A percentile compares a stretch with the other conserved stretches of the same genome.
Conservation (phyloP, 1,140 invertebrate species). For the Meloidogyne floridensis region DNA sequence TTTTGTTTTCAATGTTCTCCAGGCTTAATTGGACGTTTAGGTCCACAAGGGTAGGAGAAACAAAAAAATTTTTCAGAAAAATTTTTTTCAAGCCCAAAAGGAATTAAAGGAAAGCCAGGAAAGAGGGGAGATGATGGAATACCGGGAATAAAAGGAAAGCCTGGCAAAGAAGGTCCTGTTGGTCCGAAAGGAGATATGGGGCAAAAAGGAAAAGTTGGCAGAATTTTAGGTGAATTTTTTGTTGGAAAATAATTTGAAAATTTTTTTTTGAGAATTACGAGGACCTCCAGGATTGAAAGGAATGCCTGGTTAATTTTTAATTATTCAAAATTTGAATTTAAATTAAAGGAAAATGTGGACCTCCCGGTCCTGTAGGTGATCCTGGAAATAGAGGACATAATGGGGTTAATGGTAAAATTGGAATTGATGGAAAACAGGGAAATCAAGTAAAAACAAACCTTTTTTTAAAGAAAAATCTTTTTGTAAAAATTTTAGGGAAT, state of each 20-base stretch:
- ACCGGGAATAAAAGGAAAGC: neutral
- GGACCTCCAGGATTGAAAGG: neutral
- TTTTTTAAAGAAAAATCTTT: neutral
- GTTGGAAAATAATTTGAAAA: neutral
- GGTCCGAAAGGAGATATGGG: neutral
- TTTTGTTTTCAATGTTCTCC: slow-evolving; percentile 10
- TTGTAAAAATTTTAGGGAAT: neutral
- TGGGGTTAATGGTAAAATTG: neutral
- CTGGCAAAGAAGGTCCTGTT: neutral
- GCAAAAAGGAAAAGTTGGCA: neutral
- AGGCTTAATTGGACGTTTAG: neutral
- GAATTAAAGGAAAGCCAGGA: slow-evolving; percentile 2
- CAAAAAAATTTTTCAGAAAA: neutral
- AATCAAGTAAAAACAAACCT: neutral
- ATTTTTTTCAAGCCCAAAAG: neutral
- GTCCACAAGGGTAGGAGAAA: neutral
- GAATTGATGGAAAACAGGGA: neutral
- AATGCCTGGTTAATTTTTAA: neutral
- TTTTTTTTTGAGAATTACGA: neutral
- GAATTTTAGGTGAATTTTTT: neutral
- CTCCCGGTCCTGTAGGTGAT: neutral
- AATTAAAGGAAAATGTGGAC: neutral
- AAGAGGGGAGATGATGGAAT: neutral
- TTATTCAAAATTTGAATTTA: neutral
- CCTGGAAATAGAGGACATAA: neutral